Conservation (phyloP, 2,888 invertebrate genomes). For the Sturmia bella region DNA sequence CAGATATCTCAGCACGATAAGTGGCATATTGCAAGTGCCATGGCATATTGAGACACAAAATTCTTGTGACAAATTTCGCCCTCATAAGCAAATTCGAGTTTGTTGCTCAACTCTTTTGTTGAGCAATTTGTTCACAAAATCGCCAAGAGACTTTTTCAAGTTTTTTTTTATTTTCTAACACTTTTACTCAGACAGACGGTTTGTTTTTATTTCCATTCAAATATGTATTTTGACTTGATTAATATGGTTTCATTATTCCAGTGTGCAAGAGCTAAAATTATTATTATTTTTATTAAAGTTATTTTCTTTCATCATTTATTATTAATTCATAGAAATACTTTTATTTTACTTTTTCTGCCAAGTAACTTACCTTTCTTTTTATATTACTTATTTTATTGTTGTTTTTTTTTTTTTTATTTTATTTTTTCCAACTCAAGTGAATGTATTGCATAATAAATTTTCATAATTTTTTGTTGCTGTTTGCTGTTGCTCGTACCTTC, state of each 20-base stretch:
- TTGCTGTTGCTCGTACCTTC: slow-evolving; percentile 19
- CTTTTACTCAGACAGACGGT: neutral
- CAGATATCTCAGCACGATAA: no score
- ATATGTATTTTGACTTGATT: neutral
- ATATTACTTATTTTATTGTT: slow-evolving; percentile 24
- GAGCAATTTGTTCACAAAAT: neutral
- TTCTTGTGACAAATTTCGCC: no score
- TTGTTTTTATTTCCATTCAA: neutral
- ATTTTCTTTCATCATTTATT: slow-evolving; percentile 20
- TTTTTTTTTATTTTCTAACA: neutral
- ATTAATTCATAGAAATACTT: slow-evolving; percentile 17
- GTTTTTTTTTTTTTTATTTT: slow-evolving; percentile 3
- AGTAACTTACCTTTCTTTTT: slow-evolving; percentile 63
- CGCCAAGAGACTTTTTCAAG: no score
- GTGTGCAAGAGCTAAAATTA: slow-evolving; percentile 14
- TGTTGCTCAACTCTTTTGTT: slow-evolving; percentile 39
- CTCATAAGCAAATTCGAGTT: neutral
- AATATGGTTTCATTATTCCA: slow-evolving; percentile 17
- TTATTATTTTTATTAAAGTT: slow-evolving; percentile 28
- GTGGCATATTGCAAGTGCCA: no score
- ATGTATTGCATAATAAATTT: slow-evolving; percentile 64
- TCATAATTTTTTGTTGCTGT: slow-evolving; percentile 1
- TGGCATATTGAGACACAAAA: no score
- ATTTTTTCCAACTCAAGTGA: slow-evolving; percentile 48
- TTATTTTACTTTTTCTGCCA: slow-evolving; percentile 39